Evolutionary conservation across 1,140 invertebrate genomes (phyloP), one percentile per base, ranked within the genome.

Genomic region (Eumeta japonica): DNA sequence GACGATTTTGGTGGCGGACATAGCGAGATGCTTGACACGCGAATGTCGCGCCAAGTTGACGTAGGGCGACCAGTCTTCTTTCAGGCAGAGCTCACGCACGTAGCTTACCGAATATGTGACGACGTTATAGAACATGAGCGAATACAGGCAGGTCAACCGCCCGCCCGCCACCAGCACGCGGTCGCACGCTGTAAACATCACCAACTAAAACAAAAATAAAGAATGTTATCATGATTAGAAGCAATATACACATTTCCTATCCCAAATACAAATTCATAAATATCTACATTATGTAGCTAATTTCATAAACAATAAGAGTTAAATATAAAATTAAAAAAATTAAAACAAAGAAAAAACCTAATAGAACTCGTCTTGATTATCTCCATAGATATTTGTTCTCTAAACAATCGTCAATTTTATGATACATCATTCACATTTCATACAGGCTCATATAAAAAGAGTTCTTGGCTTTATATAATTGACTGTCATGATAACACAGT

Each of bases 101-200:
- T 89, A 89, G 39, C 79, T 78, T 1, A 88, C 79, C 42, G 85
- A 87, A 63, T 90, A 89, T 0, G 86, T 83, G 34, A 88, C 75
- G 1, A 89, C 86, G 56, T 89, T 89, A 73, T 88, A 89, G 64
- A 90, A 89, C 82, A 89, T 86, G 2, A 90, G 68, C 0, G 85
- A 85, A 58, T 90, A 90, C 7, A 90, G 76, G 13, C 80, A 81
- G 0, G 85, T 87, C 14, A 87, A 68, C 24, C 76, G 66, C 38
- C 86, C 83, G 27, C 82, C 76, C 0, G 63, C 64, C 3, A 75
- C 67, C 10, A 86, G 55, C 2, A 85, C 72, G 2, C 79, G 72
- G 47, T 89, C 87, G 52, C 85, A 87, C 34, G 86, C 75, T 17
- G 82, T 81, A 56, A 89, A 83, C 62, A 89, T 87, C 18, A 86